phyloP scores from a whole-genome alignment of 2,113 vertebrate genomes.

The Ceuthmochares aereus region DNA sequence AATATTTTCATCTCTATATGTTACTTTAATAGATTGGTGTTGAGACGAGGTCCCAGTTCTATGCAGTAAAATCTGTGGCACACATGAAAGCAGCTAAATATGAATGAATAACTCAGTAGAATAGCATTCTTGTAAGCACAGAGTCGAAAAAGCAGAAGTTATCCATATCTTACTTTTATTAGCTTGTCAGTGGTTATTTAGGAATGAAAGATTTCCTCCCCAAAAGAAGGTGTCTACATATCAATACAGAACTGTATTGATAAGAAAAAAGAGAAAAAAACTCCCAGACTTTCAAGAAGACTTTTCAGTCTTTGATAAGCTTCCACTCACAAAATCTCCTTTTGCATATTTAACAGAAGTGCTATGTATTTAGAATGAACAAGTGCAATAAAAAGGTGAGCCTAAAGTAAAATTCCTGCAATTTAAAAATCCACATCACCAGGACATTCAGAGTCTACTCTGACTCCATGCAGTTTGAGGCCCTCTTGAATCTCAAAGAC shows the following conservation, averaged over 20 bases:
- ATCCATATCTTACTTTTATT: not conserved
- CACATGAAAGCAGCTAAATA: not conserved
- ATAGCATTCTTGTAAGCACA: not conserved
- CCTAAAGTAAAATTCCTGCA: not conserved
- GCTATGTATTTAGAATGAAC: not conserved
- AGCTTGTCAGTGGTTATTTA: not conserved
- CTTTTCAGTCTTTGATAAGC: not conserved
- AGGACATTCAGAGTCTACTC: not conserved
- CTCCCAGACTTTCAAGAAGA: not conserved
- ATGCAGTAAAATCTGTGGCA: not conserved
- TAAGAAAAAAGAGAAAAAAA: not conserved
- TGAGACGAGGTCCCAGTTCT: not conserved
- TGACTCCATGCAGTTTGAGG: not conserved
- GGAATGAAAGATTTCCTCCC: not conserved
- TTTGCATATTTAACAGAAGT: not conserved
- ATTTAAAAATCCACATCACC: not conserved
- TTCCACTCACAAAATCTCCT: not conserved
- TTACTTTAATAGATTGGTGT: not conserved
- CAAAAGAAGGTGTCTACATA: not conserved
- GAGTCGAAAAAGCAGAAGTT: not conserved
- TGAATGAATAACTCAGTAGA: not conserved
- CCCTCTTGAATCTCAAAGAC: not conserved
- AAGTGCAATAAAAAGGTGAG: not conserved
- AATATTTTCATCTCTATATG: not conserved
- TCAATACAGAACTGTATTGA: not conserved